Evolutionary conservation across 2,113 vertebrate genomes (phyloP), one percentile per base, ranked within the genome.

Genomic region (Sprattus sprattus): DNA sequence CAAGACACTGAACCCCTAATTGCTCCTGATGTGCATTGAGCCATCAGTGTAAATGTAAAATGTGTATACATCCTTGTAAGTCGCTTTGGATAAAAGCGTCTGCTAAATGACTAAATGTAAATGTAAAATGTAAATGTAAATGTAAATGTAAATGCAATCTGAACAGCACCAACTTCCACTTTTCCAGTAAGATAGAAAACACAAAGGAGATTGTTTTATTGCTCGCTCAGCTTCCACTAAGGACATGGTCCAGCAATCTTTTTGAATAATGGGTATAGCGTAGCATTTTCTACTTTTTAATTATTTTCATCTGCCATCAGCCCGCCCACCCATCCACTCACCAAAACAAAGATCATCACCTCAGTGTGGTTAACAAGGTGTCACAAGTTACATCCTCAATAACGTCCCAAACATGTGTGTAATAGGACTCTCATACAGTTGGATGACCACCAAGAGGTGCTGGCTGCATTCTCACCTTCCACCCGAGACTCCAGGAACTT

Each of bases 401-500:
- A 71, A 28, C 32, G n/a, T 11, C 11, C 6, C 8, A 25, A 67
- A 67, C 8, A 67, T 67, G 64, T 11, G 0, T 2, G n/a, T 67
- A 28, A 67, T 28, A 67, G 6, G 64, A 39, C 39, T 39, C 16
- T 7, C 46, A 47, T 47, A 47, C 47, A 60, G 54, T 60, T 60
- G 54, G 54, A 22, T 18, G 54, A 60, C 39, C 39, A 9, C 50
- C 50, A 52, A 52, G 15, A 11, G 13, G 50, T 52, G 52, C 15
- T 57, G 20, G 20, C 18, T 60, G 54, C 18, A 60, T 47, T 87
- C 96, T 96, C 95, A 99, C 98, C 98, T 95, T 99, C 97, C 86
- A 99, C 96, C 83, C 97, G 96, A 86, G 95, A 95, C 95, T 99
- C 98, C 94, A 99, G 95, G 93, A 96, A 96, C 91, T 98, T 99